phyloP scores from a whole-genome alignment of 1,140 invertebrate genomes.

The Brachionus calyciflorus region DNA sequence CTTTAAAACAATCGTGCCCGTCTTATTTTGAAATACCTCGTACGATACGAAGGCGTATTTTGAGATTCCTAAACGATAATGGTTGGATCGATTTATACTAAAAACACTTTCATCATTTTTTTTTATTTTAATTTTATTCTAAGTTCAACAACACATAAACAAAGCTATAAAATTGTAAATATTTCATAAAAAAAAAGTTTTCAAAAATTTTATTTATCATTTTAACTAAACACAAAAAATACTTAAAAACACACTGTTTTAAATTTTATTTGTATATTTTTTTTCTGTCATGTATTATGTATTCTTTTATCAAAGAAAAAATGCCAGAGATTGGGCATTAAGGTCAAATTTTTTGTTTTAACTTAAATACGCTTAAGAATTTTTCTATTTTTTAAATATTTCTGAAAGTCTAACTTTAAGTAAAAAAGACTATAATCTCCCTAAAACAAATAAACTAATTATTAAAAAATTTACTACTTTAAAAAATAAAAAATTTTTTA shows the following conservation, averaged over 20 bases:
- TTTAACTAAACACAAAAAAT: too few species aligned
- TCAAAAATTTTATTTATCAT: too few species aligned
- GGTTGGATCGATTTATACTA: slow-evolving; percentile 55
- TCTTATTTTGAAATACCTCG: slow-evolving; percentile 21
- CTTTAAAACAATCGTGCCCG: slow-evolving; percentile 55
- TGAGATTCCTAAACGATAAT: slow-evolving; percentile 59
- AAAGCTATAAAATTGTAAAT: too few species aligned
- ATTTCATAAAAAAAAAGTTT: too few species aligned
- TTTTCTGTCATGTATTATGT: neutral
- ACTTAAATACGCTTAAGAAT: neutral
- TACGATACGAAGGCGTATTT: slow-evolving; percentile 53
- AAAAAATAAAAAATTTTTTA: neutral
- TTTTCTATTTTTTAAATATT: neutral
- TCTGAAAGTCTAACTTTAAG: too few species aligned
- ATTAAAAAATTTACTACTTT: neutral
- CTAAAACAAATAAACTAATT: too few species aligned
- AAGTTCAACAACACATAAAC: too few species aligned
- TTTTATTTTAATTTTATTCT: neutral
- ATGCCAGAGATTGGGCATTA: neutral
- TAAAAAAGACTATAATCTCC: too few species aligned
- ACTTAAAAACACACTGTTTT: too few species aligned
- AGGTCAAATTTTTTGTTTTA: neutral
- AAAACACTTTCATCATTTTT: neutral
- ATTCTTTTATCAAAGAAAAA: neutral
- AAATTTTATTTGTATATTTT: slow-evolving; percentile 17